A percentile compares a stretch with the other conserved stretches of the same genome.
These are phyloP conservation scores for Limanda limanda DNA, from an alignment of 2,113 vertebrate species.

Conservation along the genomic window DNA sequence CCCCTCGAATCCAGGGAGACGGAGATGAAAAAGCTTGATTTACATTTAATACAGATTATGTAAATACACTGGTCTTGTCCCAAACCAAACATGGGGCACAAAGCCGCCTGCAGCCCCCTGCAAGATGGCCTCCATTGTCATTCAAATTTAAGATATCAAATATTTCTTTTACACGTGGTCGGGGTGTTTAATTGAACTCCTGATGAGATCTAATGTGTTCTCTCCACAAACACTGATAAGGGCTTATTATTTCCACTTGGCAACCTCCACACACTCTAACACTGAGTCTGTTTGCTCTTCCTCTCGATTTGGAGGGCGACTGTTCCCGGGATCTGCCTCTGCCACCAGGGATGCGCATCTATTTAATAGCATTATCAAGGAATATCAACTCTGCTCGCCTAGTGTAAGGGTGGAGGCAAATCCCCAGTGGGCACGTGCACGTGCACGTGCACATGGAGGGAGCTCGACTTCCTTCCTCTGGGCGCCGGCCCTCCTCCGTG, in stretches of 20 bases:
- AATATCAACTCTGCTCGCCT: conserved; percentile 54
- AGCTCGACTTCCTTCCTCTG: conserved; percentile 43
- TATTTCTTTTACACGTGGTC: conserved; percentile 43
- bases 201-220: conserved; percentile 47
- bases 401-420: conserved; percentile 37
- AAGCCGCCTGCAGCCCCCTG: conserved; percentile 57
- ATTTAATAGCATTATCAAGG: conserved; percentile 63
- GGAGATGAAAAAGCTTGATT: conserved; percentile 79
- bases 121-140: conserved; percentile 72
- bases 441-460: conserved; percentile 29
- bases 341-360: conserved; percentile 50
- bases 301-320: conserved; percentile 46
- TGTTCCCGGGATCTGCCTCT: conserved; percentile 45
- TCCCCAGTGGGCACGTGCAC: conserved; percentile 52
- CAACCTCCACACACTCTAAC: conserved; percentile 25
- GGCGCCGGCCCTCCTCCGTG: conserved; percentile 21
- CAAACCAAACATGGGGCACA: conserved; percentile 67
- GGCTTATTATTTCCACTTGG: conserved; percentile 49
- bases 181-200: conserved; percentile 41
- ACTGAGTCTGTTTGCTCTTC: conserved; percentile 45
- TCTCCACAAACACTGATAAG: conserved; percentile 43
- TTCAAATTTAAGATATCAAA: conserved; percentile 63
- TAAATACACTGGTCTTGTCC: conserved; percentile 76
- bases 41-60: conserved; percentile 85
- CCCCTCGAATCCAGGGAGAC: conserved; percentile 75